Evolutionary conservation across 2,113 vertebrate genomes (phyloP), one percentile per base, ranked within the genome.

Genomic region (Athene cunicularia): DNA sequence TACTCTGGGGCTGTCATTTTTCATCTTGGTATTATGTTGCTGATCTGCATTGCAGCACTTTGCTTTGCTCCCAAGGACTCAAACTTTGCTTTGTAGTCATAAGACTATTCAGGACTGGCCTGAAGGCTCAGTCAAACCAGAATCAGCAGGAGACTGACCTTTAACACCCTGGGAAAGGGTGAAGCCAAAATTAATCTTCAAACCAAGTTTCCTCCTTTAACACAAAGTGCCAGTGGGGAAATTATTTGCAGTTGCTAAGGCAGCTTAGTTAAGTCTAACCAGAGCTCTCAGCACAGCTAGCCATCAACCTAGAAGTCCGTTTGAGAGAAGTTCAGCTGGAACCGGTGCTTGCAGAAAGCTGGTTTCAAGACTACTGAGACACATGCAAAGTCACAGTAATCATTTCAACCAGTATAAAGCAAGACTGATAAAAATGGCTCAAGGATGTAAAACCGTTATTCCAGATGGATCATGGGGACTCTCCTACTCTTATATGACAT

Each of bases 41-140:
- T 87, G 73, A 93, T 90, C 89, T 95, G 87, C 93, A 93, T 62
- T 96, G 94, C 84, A 93, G 45, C 58, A 88, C 11, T 95, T 95
- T 37, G 30, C 43, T 90, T 85, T 93, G 17, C 70, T 90, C 58
- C 45, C 62, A 73, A 79, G 89, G 80, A 88, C 59, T 96, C 89
- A 93, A 72, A 82, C 67, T 76, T 94, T 77, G 39, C 66, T 95
- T 83, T 93, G 91, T 89, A 95, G 58, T 82, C 92, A 9, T 71
- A 73, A 90, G 66, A 60, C 27, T 81, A 68, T 45, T 88, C 62
- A 80, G 45, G 53, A 97, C 76, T 20, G 53, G 80, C 89, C 77
- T 85, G 32, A 89, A 96, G 93, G 77, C 73, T 95, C 86, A 94
- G 84, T 64, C 49, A 91, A 84, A 76, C 62, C 66, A 72, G 49